Evolutionary conservation across 2,888 invertebrate species (phyloP).

Genomic region (Metalampra italica): DNA sequence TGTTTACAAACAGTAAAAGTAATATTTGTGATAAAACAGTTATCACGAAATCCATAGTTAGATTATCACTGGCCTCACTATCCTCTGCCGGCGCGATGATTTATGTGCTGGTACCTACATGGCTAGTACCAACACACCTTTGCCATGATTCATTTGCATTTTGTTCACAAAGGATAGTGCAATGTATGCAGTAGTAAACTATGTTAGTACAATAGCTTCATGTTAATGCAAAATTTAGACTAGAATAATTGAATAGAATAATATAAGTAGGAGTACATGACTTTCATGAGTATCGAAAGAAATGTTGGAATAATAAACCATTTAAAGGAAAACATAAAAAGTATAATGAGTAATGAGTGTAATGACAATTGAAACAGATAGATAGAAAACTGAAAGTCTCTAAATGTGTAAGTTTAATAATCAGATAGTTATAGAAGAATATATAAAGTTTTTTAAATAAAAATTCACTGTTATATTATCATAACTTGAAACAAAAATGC

Average conservation of each 20-base stretch:
- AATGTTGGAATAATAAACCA: not conserved
- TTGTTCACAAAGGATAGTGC: slow-evolving; percentile 39
- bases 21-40: slow-evolving; percentile 37
- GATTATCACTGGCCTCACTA: slow-evolving; percentile 48
- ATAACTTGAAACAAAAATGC: no score
- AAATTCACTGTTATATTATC: no score
- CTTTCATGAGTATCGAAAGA: no score
- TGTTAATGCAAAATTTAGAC: slow-evolving; percentile 12
- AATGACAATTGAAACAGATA: no score
- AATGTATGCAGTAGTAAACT: slow-evolving; percentile 17
- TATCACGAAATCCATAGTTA: slow-evolving; percentile 46
- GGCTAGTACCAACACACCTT: slow-evolving; percentile 13
- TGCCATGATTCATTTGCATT: slow-evolving; percentile 55
- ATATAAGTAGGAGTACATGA: not conserved
- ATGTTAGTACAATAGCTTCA: slow-evolving; percentile 17
- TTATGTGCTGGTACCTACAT: slow-evolving; percentile 42
- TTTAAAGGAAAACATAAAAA: no score
- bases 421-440: no score
- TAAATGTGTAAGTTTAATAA: no score
- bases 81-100: slow-evolving; percentile 45
- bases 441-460: no score
- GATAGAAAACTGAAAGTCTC: no score
- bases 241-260: not conserved
- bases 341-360: no score
- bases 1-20: slow-evolving; percentile 18